Evolutionary conservation across 1,140 invertebrate species (phyloP).

Genomic region (Aphelinus certus): DNA sequence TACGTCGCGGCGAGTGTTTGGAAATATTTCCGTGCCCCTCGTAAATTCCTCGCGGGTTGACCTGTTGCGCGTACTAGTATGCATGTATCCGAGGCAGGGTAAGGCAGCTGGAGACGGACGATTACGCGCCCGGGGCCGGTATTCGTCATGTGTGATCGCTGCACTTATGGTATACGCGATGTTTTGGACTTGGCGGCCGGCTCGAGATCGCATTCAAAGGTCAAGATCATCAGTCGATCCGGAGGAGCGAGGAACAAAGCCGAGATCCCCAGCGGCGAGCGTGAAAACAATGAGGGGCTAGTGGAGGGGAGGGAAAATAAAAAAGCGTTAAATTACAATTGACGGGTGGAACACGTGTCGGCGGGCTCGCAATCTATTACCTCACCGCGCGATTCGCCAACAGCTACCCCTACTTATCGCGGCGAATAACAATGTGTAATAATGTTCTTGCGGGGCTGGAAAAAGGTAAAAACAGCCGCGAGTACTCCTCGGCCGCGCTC

Average conservation of each 20-base stretch:
- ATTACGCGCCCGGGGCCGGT: not conserved
- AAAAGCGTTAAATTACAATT: too few relatives aligned
- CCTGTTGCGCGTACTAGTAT: not conserved
- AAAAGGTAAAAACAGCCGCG: too few relatives aligned
- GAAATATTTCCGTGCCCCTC: too few relatives aligned
- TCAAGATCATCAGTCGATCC: slow-evolving; percentile 34
- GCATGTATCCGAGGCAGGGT: slow-evolving; percentile 17
- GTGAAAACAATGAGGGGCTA: too few relatives aligned
- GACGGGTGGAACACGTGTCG: too few relatives aligned
- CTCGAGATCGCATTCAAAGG: slow-evolving; percentile 24
- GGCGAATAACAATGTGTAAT: too few relatives aligned
- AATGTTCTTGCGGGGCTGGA: too few relatives aligned
- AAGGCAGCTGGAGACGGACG: slow-evolving; percentile 24
- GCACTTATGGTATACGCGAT: not conserved
- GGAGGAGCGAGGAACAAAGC: not conserved
- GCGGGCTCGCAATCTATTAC: too few relatives aligned
- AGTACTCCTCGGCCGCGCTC: slow-evolving; percentile 19
- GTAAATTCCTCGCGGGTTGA: not conserved
- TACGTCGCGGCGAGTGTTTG: too few relatives aligned
- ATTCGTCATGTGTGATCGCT: too few relatives aligned
- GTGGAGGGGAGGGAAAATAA: too few relatives aligned
- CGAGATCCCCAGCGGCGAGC: not conserved
- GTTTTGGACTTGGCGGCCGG: not conserved
- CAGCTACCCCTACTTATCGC: too few relatives aligned
- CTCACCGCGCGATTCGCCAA: not conserved